Percentiles rank a stretch among this genome's conserved stretches.
Evolutionary conservation across 2,113 vertebrate species (phyloP).

Genomic region (Cheilinus undulatus): DNA sequence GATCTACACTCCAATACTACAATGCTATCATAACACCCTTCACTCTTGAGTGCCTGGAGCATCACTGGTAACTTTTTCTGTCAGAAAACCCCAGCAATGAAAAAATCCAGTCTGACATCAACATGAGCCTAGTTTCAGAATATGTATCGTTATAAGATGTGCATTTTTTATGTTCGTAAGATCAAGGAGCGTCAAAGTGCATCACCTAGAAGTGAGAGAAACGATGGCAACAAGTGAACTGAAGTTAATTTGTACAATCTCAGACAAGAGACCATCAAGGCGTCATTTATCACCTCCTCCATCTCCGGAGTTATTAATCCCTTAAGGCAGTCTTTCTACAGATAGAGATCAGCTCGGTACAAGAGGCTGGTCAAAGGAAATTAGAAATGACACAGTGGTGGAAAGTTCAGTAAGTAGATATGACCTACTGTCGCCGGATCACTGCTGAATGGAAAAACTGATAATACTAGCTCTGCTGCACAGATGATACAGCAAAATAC

Average conservation of each 20-base stretch:
- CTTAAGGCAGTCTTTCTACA: conserved; percentile 49
- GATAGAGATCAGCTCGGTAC: conserved; percentile 53
- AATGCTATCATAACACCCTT: too few relatives aligned
- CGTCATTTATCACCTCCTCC: conserved; percentile 56
- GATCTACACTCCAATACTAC: conserved; percentile 38
- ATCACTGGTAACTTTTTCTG: too few relatives aligned
- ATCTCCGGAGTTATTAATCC: conserved; percentile 69
- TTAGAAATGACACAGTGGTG: conserved; percentile 52
- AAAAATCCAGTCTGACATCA: conserved; percentile 30
- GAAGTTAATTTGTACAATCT: conserved; percentile 54
- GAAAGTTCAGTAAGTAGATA: conserved; percentile 49
- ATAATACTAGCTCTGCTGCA: neutral
- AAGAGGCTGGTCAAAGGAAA: conserved; percentile 65
- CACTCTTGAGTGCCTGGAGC: conserved; percentile 33
- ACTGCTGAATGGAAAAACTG: conserved; percentile 5
- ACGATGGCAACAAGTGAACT: conserved; percentile 38
- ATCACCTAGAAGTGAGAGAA: conserved; percentile 16
- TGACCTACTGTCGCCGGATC: conserved; percentile 15
- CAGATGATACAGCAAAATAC: neutral
- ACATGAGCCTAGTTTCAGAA: conserved; percentile 24
- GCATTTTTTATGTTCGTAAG: conserved; percentile 13
- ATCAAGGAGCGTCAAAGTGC: conserved; percentile 39
- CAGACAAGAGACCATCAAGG: conserved; percentile 49
- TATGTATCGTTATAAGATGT: conserved; percentile 34
- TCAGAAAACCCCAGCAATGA: neutral